Evolutionary conservation across 2,113 vertebrate genomes (phyloP).

Genomic region (Stomatorhinus ivindoensis): DNA sequence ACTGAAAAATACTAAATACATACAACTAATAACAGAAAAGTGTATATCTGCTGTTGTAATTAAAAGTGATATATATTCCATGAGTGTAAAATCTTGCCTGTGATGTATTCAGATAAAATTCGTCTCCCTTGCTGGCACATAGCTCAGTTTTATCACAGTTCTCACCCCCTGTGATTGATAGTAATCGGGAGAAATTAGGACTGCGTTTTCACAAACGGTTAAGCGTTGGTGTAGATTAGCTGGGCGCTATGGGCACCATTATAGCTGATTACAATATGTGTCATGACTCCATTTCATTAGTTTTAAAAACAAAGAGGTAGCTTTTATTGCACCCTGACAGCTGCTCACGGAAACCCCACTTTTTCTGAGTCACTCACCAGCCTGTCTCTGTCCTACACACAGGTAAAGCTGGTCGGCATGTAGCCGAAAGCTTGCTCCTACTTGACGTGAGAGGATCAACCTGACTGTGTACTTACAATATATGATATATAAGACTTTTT

Average conservation of each 20-base stretch:
- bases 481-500: not conserved
- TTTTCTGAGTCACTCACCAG: not conserved
- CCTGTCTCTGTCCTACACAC: not conserved
- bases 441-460: not conserved
- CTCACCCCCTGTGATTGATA: not conserved
- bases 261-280: not conserved
- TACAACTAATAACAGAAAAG: not conserved
- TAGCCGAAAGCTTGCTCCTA: not conserved
- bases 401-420: not conserved
- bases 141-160: not conserved
- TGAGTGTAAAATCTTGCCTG: not conserved
- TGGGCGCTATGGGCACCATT: not conserved
- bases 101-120: not conserved
- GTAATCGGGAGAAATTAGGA: not conserved
- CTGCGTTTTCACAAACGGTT: not conserved
- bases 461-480: not conserved
- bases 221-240: not conserved
- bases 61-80: not conserved
- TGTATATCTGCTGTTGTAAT: constrained; percentile 10
- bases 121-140: not conserved
- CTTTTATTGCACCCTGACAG: not conserved
- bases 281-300: not conserved
- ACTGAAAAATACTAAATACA: not conserved
- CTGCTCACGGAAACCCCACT: not conserved
- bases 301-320: not conserved